These are phyloP conservation scores for Botia kubotai DNA, from an alignment of 2,797 vertebrate species.

Conservation along the genomic window DNA sequence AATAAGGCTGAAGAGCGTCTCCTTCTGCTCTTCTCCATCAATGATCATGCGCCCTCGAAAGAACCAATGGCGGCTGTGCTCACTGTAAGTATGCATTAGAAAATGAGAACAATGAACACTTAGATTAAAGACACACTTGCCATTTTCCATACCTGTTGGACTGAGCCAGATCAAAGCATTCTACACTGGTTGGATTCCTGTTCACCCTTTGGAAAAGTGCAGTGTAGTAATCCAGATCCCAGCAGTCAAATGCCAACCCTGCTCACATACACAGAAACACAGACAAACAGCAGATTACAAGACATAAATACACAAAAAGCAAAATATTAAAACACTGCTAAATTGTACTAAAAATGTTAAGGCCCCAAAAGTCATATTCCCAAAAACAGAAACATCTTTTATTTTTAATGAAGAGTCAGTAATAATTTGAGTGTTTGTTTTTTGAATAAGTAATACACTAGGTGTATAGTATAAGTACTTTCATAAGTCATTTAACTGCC, in stretches of 20 bases:
- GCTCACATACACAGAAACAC: constrained; percentile 34
- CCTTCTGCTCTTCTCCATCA: constrained; percentile 78
- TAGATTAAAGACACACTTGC: neutral
- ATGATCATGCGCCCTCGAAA: constrained; percentile 87
- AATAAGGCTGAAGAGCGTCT: constrained; percentile 88
- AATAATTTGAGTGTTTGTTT: neutral
- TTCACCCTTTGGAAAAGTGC: constrained; percentile 82
- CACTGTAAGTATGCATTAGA: constrained; percentile 71
- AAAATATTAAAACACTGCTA: no score
- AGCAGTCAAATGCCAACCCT: constrained; percentile 91
- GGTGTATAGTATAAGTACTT: neutral
- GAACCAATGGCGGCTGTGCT: constrained; percentile 97
- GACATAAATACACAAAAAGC: neutral
- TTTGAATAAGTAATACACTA: no score
- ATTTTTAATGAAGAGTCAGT: neutral
- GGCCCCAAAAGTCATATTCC: neutral
- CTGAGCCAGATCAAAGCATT: constrained; percentile 93
- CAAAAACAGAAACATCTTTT: neutral
- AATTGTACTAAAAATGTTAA: neutral
- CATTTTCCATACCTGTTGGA: constrained; percentile 85
- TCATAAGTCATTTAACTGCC: constrained; percentile 9
- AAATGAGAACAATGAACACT: neutral
- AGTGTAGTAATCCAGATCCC: constrained; percentile 92
- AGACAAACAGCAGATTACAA: constrained; percentile 10
- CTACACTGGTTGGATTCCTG: constrained; percentile 89